A percentile compares a stretch with the other conserved stretches of the same genome.
phyloP scores from a whole-genome alignment of 2,797 vertebrate genomes.

The Rachycentron canadum region DNA sequence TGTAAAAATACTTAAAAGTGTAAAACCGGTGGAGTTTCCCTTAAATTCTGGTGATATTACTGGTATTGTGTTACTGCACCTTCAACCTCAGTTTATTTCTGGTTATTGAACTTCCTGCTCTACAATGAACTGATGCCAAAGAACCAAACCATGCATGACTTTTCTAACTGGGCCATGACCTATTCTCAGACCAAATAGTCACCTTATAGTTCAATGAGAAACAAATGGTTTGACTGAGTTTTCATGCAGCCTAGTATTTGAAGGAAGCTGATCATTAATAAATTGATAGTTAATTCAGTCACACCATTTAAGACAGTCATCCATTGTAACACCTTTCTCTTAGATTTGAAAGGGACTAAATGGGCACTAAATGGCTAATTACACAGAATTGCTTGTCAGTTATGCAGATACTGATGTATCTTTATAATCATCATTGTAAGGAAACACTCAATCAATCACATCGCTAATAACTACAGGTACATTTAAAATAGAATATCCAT shows the following conservation, averaged over 20 bases:
- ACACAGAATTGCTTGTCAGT: conserved; percentile 19
- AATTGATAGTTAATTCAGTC: conserved; percentile 6
- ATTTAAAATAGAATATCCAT: neutral
- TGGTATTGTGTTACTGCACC: neutral
- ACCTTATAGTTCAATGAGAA: conserved; percentile 1
- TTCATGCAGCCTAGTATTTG: conserved; percentile 12
- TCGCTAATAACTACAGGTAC: conserved; percentile 15
- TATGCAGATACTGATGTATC: neutral
- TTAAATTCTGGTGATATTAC: neutral
- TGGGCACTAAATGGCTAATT: conserved; percentile 46
- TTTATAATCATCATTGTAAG: neutral
- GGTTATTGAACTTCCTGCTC: neutral
- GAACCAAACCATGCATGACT: conserved; percentile 15
- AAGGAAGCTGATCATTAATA: conserved; percentile 26
- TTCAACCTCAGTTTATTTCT: conserved; percentile 4
- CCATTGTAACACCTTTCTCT: neutral
- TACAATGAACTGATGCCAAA: conserved; percentile 11
- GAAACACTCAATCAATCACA: conserved; percentile 5
- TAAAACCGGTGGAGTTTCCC: conserved; percentile 1
- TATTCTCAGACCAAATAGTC: conserved; percentile 3
- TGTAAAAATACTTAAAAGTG: neutral
- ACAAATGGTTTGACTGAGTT: neutral
- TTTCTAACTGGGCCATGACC: conserved; percentile 11
- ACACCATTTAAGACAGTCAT: conserved; percentile 3
- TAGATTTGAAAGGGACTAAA: conserved; percentile 15